Evolutionary conservation across 2,888 invertebrate genomes (phyloP), one percentile per base, ranked within the genome.

Genomic region (Torymus texanus): DNA sequence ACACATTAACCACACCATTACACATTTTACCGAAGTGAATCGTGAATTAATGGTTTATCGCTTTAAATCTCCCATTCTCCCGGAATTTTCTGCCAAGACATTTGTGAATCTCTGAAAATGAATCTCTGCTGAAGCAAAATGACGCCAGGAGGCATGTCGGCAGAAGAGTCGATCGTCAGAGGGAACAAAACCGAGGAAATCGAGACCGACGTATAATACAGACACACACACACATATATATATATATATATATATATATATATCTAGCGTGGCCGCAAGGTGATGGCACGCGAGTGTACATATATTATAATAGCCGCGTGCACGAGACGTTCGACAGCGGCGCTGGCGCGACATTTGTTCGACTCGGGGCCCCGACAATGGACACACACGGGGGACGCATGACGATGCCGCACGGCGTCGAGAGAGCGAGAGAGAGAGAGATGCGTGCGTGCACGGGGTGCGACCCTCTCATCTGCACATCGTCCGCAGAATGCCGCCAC

Each of bases 271-370:
- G 24, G 13, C 24, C 24, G 53, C 29, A 56, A 68, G 56, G 68
- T 56, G 68, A 56, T n/a, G 67, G 41, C 41, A 41, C 67, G 21
- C 41, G 41, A 41, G 41, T 41, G 5, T 41, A 41, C 41, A 41
- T 41, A 41, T 41, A 41, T 41, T 41, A 41, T 41, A 41, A 41
- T 41, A 41, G 41, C 41, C 41, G 41, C 41, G 63, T 11, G n/a
- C 41, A 50, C 55, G 55, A 5, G 55, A 18, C 18, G 14, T 55
- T 14, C 67, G 67, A 21, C 67, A 55, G 67, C 67, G 51, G 67
- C 67, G 18, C 21, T 5, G 13, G 24, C 8, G 62, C 68, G 68
- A 68, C 68, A 56, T 68, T 56, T 56, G 68, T 68, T 56, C 21
- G 56, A 29, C 56, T 29, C 41, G 14, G n/a, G 16, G n/a, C 10